Evolutionary conservation across 2,888 invertebrate genomes (phyloP).

Genomic region (Tachina lurida): DNA sequence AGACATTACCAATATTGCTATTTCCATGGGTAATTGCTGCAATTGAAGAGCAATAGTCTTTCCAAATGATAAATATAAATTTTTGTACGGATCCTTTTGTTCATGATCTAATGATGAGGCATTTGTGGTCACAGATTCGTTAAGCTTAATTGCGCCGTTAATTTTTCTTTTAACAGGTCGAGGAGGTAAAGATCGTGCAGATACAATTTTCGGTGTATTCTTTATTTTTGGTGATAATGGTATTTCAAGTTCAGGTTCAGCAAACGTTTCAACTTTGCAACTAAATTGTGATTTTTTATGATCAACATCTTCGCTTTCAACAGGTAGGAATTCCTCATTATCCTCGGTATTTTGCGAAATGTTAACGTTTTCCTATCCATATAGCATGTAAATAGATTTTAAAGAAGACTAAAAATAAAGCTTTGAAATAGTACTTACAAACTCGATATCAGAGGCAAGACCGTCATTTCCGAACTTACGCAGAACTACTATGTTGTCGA

Average conservation of each 20-base stretch:
- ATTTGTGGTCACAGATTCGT: neutral
- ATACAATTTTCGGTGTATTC: neutral
- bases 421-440: conserved; percentile 17
- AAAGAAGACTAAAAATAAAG: neutral
- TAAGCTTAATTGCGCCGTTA: neutral
- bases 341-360: conserved; percentile 11
- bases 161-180: conserved; percentile 18
- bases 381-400: neutral
- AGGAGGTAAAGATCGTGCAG: neutral
- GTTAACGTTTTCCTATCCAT: conserved; percentile 20
- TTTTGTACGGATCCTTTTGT: neutral
- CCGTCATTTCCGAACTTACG: conserved; percentile 25
- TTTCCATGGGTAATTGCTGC: conserved; percentile 44
- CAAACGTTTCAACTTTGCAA: conserved; percentile 25
- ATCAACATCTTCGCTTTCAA: conserved; percentile 2
- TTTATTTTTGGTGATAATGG: neutral
- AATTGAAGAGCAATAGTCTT: conserved; percentile 56
- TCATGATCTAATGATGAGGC: neutral
- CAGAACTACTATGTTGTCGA: conserved; percentile 65
- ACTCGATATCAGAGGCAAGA: conserved; percentile 4
- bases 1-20: conserved; percentile 48
- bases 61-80: conserved; percentile 45
- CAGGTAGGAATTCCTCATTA: neutral
- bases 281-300: neutral
- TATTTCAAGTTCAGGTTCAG: neutral